Evolutionary conservation across 1,140 invertebrate species (phyloP).

Genomic region (Pogonomyrmex californicus): DNA sequence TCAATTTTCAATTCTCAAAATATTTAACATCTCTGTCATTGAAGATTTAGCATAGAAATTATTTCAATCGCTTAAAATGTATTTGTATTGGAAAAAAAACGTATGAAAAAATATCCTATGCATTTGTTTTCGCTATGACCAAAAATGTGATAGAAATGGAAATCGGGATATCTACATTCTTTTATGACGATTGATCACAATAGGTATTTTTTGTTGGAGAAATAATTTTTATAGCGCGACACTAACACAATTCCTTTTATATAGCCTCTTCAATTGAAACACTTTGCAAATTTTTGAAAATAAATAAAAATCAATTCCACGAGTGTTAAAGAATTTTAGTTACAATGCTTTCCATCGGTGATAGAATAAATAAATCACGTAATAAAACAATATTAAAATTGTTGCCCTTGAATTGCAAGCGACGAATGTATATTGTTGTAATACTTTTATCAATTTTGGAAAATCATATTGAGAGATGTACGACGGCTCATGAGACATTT

Average conservation of each 20-base stretch:
- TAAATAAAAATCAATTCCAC: neutral
- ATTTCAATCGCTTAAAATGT: neutral
- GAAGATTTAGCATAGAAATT: neutral
- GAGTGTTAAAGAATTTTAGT: neutral
- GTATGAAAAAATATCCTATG: neutral
- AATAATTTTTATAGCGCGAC: neutral
- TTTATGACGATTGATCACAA: neutral
- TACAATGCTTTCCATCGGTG: neutral
- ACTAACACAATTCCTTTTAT: neutral
- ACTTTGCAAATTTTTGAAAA: conserved; percentile 5
- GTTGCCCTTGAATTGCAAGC: neutral
- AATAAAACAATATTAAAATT: conserved; percentile 17
- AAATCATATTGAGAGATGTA: neutral
- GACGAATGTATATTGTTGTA: neutral
- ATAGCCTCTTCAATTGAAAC: neutral
- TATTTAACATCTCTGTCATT: neutral
- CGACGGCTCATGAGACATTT: neutral
- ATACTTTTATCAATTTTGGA: conserved; percentile 16
- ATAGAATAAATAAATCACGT: neutral
- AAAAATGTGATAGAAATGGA: neutral
- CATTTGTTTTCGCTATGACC: neutral
- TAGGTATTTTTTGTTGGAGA: neutral
- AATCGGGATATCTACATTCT: neutral
- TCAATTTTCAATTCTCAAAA: neutral
- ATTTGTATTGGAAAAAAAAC: neutral